A percentile compares a stretch with the other conserved stretches of the same genome.
Conservation (phyloP, 2,888 invertebrate species). For the Drosophila acutilabella region DNA sequence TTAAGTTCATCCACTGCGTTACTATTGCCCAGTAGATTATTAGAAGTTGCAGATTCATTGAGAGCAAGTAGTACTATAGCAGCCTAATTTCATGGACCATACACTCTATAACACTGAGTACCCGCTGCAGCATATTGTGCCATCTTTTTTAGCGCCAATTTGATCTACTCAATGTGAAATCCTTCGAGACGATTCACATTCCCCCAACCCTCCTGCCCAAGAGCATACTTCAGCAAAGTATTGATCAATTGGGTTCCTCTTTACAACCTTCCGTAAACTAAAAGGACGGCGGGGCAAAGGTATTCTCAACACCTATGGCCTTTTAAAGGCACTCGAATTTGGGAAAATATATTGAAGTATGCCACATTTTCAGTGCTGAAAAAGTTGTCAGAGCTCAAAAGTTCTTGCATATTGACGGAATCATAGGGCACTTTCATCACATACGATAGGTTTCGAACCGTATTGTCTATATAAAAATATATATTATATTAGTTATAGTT, state of each 20-base stretch:
- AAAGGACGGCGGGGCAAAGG: constrained; percentile 54
- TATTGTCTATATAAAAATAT: constrained; percentile 31
- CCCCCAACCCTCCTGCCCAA: constrained; percentile 65
- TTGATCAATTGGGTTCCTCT: constrained; percentile 43
- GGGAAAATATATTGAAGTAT: constrained; percentile 60
- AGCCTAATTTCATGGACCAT: too few relatives aligned
- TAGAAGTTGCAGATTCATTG: constrained; percentile 58
- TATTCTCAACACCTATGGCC: constrained; percentile 38
- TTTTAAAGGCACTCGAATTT: constrained; percentile 63
- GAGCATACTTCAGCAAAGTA: constrained; percentile 73
- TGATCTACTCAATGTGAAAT: too few relatives aligned
- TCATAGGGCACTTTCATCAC: too few relatives aligned
- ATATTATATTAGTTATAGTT: too few relatives aligned
- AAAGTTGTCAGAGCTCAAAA: constrained; percentile 51
- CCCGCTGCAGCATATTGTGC: too few relatives aligned
- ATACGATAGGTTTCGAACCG: too few relatives aligned
- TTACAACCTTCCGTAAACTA: constrained; percentile 31
- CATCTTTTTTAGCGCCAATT: too few relatives aligned
- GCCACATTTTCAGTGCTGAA: constrained; percentile 56
- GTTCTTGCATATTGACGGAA: constrained; percentile 42
- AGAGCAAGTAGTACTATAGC: constrained; percentile 64
- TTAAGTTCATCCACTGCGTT: constrained; percentile 43
- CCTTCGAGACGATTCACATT: constrained; percentile 56
- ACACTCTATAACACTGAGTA: too few relatives aligned
- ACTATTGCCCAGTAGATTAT: constrained; percentile 49